Base-by-base conservation (phyloP, 2,797 vertebrate genomes). In the Lacerta viridis region DNA sequence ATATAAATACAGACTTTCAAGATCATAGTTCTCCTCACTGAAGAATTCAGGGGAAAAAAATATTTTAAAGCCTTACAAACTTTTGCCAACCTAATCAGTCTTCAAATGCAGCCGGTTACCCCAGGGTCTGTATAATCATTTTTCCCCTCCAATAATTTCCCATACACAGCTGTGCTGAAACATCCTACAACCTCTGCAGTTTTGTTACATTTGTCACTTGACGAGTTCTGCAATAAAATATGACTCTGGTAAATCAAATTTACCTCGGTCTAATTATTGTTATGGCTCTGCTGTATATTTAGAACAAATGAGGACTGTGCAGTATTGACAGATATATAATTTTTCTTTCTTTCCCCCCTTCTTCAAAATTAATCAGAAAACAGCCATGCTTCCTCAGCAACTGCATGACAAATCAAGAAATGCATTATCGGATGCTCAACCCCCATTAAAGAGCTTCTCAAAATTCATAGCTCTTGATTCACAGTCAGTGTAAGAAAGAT, bases 281-380 rank as follows among this genome's bases (percentile, higher is more conserved):
- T 87, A 75, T 82, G 91, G 6, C 5, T 69, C 8, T 68, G 41
- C 75, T 1, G 29, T 10, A 68, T 5, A 17, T 93, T 83, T 87
- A 85, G 87, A 43, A 85, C 0, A 87, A 88, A 91, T 83, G 83
- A 7, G 5, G 83, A 36, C 66, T 74, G 41, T 77, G 69, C 64
- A 18, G 36, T 85, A 66, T 50, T 86, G 59, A 39, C 36, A 88
- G 17, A 8, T 75, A 79, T 77, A 64, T 87, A 15, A n/a, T 36
- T 20, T 59, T 17, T 33, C n/a, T 11, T 43, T 46, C 13, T 36
- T 23, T 29, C 11, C 29, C 41, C 7, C 25, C 80, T 39, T 50
- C 43, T 69, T 83, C n/a, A 59, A 71, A 85, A 87, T 83, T 89
- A 84, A 81, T 85, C 78, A 87, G 46, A 89, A 93, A 90, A 82